phyloP scores from a whole-genome alignment of 2,888 invertebrate species.

The Lymantria dispar region DNA sequence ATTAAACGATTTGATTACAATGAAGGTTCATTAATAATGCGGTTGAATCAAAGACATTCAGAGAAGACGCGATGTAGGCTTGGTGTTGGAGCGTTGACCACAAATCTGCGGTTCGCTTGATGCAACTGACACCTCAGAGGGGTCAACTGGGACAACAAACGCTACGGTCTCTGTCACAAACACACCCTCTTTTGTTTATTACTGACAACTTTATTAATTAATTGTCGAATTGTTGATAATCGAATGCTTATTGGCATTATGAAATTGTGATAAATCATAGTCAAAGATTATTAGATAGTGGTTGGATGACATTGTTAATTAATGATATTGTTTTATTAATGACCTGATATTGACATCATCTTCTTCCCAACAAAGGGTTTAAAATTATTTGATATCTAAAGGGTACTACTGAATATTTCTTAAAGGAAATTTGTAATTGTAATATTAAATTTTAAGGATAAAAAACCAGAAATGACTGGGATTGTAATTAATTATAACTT shows the following conservation, averaged over 20 bases:
- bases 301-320: not conserved
- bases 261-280: slow-evolving; percentile 1
- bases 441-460: too few species aligned
- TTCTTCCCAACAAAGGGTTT: not conserved
- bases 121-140: slow-evolving; percentile 63
- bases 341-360: not conserved
- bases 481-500: too few species aligned
- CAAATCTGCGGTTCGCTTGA: slow-evolving; percentile 67
- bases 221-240: slow-evolving; percentile 41
- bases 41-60: slow-evolving; percentile 51
- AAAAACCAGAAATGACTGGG: too few species aligned
- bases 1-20: slow-evolving; percentile 24
- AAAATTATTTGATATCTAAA: too few species aligned
- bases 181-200: slow-evolving; percentile 73
- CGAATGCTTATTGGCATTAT: slow-evolving; percentile 23
- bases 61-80: slow-evolving; percentile 45
- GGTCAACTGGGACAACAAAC: not conserved
- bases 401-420: too few species aligned
- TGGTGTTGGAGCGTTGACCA: slow-evolving; percentile 59
- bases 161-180: slow-evolving; percentile 29
- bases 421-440: too few species aligned
- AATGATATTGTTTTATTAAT: not conserved
- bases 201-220: slow-evolving; percentile 60
- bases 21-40: slow-evolving; percentile 54
- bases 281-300: not conserved